Percentiles rank a stretch among this genome's conserved stretches.
These are phyloP conservation scores for Triplophysa yarkandensis DNA, from an alignment of 2,797 vertebrate genomes.

Conservation along the genomic window DNA sequence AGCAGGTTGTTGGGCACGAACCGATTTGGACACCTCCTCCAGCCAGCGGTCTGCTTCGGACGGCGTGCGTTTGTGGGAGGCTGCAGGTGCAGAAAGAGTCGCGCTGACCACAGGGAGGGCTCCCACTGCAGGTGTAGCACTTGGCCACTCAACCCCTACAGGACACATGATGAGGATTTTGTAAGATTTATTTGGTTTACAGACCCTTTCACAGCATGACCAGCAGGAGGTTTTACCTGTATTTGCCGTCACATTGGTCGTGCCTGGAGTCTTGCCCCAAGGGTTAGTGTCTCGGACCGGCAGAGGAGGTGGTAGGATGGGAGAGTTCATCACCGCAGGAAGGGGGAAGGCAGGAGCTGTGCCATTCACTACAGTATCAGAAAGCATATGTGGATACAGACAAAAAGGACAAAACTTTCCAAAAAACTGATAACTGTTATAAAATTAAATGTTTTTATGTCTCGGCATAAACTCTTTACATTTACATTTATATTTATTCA, in stretches of 20 bases:
- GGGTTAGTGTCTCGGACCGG: slow-evolving; percentile 98
- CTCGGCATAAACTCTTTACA: too few relatives aligned
- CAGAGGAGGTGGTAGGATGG: slow-evolving; percentile 78
- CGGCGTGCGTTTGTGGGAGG: slow-evolving; percentile 88
- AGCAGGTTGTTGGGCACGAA: slow-evolving; percentile 78
- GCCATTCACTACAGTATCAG: slow-evolving; percentile 93
- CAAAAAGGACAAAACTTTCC: too few relatives aligned
- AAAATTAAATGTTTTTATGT: too few relatives aligned
- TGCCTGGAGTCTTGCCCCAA: slow-evolving; percentile 87
- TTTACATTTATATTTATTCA: too few relatives aligned
- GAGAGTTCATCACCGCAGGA: slow-evolving; percentile 73
- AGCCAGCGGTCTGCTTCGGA: slow-evolving; percentile 98
- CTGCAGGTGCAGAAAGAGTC: slow-evolving; percentile 65
- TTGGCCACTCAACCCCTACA: slow-evolving; percentile 80
- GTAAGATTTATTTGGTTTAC: slow-evolving; percentile 4
- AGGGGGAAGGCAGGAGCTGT: slow-evolving; percentile 81
- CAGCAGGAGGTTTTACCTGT: slow-evolving; percentile 75
- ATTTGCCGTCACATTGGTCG: slow-evolving; percentile 66
- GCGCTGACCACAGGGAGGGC: slow-evolving; percentile 63
- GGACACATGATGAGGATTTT: slow-evolving; percentile 17
- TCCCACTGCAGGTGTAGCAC: slow-evolving; percentile 63
- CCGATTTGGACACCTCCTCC: slow-evolving; percentile 93
- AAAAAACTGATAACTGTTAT: too few relatives aligned
- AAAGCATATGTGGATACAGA: slow-evolving; percentile 56
- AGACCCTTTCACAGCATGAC: neutral